phyloP scores from a whole-genome alignment of 2,888 invertebrate species.

The Drosophila prostipennis region DNA sequence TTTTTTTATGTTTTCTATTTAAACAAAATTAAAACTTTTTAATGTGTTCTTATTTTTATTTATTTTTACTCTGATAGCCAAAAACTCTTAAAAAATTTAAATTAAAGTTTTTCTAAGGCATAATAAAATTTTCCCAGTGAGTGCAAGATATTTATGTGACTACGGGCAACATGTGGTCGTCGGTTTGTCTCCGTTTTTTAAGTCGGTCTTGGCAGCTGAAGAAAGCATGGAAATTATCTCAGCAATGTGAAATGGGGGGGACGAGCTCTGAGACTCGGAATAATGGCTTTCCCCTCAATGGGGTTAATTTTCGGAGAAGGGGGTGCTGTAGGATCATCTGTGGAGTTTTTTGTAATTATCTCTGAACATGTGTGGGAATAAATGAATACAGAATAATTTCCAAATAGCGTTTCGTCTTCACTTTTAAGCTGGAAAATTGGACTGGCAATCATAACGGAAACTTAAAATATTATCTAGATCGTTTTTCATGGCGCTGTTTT shows the following conservation, averaged over 20 bases:
- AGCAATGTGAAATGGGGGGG: conserved; percentile 41
- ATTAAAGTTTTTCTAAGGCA: too few species aligned
- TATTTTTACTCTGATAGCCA: too few species aligned
- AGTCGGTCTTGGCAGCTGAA: conserved; percentile 22
- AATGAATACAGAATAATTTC: background rate
- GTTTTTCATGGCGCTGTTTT: too few species aligned
- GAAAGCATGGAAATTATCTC: conserved; percentile 42
- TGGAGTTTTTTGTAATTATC: conserved; percentile 17
- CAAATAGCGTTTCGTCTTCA: background rate
- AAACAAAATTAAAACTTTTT: too few species aligned
- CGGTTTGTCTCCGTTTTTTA: conserved; percentile 19
- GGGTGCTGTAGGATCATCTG: conserved; percentile 8
- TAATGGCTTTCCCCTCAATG: conserved; percentile 20
- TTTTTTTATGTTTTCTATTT: too few species aligned
- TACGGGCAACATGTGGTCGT: conserved; percentile 36
- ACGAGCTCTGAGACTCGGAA: conserved; percentile 36
- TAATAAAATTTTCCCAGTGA: conserved; percentile 14
- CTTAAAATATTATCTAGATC: background rate
- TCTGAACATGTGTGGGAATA: conserved; percentile 17
- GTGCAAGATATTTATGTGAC: background rate
- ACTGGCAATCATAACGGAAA: background rate
- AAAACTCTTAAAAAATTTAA: too few species aligned
- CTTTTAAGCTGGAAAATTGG: background rate
- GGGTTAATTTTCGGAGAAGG: conserved; percentile 37
- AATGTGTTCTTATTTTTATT: too few species aligned